Base-by-base conservation (phyloP, 2,888 invertebrate species). In the Philereme transversata region DNA sequence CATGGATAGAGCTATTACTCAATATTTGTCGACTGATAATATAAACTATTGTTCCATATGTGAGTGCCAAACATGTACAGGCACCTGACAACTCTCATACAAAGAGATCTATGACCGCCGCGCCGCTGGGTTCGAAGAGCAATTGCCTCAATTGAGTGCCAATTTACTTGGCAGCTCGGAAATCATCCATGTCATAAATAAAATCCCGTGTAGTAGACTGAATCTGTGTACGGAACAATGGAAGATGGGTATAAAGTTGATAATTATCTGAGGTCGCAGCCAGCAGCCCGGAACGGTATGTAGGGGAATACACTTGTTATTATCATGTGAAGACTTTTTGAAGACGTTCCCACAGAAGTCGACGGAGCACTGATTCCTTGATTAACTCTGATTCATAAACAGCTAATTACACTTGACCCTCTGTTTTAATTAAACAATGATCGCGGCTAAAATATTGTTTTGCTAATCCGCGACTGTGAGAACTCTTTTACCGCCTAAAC, bases 251-350 rank as follows among this genome's bases (percentile, higher is more conserved):
- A 86, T 87, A 87, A 85, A 85, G 80, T 83, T 82, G 88, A 88
- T 91, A 87, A 90, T 89, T 87, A 88, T 90, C 86, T 79, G 86
- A 87, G 90, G 90, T 90, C 88, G 82, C 58, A 78, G 67, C 78
- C 88, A 82, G 71, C 88, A 74, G 80, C 73, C 86, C 87, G 86
- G 88, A 90, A 90, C 90, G 87, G 78, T 84, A 87, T 89, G 88
- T 83, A 78, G 87, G 88, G 88, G 87, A 84, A 84, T 81, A 77
- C 80, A 77, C 82, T 82, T 82, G 84, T 86, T 87, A 84, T 82
- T 84, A 86, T 86, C 90, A 92, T 92, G 91, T 90, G 91, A 92
- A 91, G 90, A 92, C 71, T 79, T 88, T 89, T 87, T 83, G 82
- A 90, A 90, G 89, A 88, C 86, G 88, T 90, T 92, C 91, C 90